Evolutionary conservation across 2,888 invertebrate species (phyloP).

Genomic region (Drosophila gaucha): DNA sequence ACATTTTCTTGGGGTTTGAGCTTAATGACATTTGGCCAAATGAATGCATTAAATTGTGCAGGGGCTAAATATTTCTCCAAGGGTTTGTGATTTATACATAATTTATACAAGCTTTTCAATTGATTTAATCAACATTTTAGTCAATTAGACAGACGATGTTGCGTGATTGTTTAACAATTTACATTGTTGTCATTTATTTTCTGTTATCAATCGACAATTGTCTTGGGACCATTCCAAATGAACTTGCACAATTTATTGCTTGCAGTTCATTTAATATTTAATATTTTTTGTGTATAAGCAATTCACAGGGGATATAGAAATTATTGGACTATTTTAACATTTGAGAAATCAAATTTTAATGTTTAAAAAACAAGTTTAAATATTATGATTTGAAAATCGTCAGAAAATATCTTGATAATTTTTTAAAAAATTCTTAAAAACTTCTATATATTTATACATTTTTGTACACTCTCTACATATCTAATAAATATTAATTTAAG

Average conservation of each 20-base stretch:
- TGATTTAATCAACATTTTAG: constrained; percentile 33
- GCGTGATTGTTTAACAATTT: constrained; percentile 12
- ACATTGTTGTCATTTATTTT: constrained; percentile 21
- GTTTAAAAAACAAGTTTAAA: too few species aligned
- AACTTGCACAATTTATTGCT: background rate
- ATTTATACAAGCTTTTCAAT: constrained; percentile 32
- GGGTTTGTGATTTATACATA: constrained; percentile 12
- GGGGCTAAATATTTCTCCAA: constrained; percentile 6
- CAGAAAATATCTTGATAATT: too few species aligned
- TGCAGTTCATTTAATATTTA: background rate
- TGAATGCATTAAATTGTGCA: constrained; percentile 40
- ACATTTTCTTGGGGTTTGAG: constrained; percentile 4
- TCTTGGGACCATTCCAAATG: background rate
- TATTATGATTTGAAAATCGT: too few species aligned
- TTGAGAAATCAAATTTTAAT: too few species aligned
- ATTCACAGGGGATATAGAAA: too few species aligned
- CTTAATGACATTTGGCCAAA: constrained; percentile 23
- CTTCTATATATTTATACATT: too few species aligned
- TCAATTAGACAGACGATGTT: constrained; percentile 22
- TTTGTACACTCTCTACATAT: too few species aligned
- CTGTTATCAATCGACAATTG: constrained; percentile 18
- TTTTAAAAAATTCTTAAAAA: background rate
- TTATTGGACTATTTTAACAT: too few species aligned
- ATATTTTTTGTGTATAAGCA: background rate
- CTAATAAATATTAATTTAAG: too few species aligned